phyloP scores from a whole-genome alignment of 2,113 vertebrate species.

The Muntiacus muntjak region DNA sequence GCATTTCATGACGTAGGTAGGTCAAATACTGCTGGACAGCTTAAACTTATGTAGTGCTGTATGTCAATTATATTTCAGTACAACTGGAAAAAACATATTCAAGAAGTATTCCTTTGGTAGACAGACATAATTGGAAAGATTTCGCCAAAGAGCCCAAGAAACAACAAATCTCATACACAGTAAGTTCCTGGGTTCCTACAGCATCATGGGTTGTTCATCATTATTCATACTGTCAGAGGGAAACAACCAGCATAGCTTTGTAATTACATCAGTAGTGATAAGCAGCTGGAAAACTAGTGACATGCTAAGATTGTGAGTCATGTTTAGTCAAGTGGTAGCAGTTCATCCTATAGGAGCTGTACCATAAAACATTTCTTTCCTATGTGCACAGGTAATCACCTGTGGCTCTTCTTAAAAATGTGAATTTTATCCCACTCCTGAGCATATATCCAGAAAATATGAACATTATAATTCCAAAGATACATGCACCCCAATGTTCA shows the following conservation, averaged over 20 bases:
- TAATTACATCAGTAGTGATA: background rate
- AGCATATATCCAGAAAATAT: background rate
- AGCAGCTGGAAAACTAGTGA: background rate
- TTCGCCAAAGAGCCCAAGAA: background rate
- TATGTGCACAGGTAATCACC: background rate
- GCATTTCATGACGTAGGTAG: background rate
- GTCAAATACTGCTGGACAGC: background rate
- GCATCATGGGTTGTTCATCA: background rate
- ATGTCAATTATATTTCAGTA: background rate
- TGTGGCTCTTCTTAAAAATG: background rate
- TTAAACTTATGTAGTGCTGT: background rate
- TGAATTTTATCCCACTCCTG: background rate
- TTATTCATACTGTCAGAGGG: background rate
- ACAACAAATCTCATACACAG: background rate
- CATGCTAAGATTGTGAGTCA: background rate
- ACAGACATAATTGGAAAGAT: background rate
- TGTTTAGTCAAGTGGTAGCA: background rate
- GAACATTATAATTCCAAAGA: background rate
- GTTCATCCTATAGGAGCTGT: background rate
- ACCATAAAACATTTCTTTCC: background rate
- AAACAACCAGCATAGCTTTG: background rate
- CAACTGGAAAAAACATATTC: background rate
- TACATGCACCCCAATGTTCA: background rate
- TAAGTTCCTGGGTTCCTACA: background rate
- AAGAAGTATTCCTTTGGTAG: background rate